Conservation (phyloP, 1,140 invertebrate genomes). For the Colletes gigas region DNA sequence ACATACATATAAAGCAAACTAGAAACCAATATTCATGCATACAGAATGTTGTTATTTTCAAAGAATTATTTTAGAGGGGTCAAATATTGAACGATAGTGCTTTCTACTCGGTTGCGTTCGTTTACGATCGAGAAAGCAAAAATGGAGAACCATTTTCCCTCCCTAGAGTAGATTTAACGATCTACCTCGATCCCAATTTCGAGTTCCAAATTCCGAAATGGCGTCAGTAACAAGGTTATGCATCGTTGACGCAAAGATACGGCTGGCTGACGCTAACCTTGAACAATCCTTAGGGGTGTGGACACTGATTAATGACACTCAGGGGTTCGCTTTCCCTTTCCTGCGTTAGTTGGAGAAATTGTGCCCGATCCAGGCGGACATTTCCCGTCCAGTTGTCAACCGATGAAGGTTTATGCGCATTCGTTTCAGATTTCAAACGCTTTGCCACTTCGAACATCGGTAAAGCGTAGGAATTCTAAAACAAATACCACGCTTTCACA, state of each 20-base stretch:
- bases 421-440: constrained; percentile 90
- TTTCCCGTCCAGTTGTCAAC: constrained; percentile 29
- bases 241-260: background rate
- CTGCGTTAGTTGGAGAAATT: background rate
- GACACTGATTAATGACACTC: constrained; percentile 48
- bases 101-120: too few relatives aligned
- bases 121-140: too few relatives aligned
- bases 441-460: constrained; percentile 85
- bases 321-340: constrained; percentile 30
- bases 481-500: constrained; percentile 78
- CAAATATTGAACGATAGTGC: too few relatives aligned
- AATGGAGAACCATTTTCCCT: too few relatives aligned
- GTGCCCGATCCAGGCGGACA: background rate
- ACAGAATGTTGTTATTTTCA: too few relatives aligned
- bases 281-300: constrained; percentile 34
- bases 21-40: too few relatives aligned
- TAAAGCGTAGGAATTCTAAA: constrained; percentile 92
- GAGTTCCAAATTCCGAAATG: too few relatives aligned
- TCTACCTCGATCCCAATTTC: too few relatives aligned
- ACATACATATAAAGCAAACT: too few relatives aligned
- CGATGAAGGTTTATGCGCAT: constrained; percentile 78
- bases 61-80: too few relatives aligned
- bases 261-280: background rate
- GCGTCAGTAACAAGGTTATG: too few relatives aligned
- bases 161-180: too few relatives aligned